A percentile compares a stretch with the other conserved stretches of the same genome.
Evolutionary conservation across 2,888 invertebrate genomes (phyloP).

Genomic region (Agrenia bidenticulata): DNA sequence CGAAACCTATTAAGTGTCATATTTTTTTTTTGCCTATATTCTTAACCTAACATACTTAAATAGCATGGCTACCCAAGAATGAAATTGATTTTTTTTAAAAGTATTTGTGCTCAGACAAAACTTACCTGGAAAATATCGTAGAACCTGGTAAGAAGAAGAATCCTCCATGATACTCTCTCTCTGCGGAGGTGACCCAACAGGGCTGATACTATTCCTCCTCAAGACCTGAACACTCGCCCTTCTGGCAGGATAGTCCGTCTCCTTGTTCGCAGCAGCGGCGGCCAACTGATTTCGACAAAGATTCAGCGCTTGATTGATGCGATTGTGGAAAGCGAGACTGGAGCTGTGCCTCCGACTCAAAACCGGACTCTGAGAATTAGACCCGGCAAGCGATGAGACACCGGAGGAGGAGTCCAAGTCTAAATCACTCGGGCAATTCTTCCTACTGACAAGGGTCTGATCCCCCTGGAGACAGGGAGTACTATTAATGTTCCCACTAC

Average conservation of each 20-base stretch:
- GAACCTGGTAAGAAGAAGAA: conserved; percentile 39
- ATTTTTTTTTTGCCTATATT: no score
- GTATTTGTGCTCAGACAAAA: no score
- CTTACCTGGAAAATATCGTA: conserved; percentile 42
- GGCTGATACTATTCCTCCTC: conserved; percentile 22
- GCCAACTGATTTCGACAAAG: conserved; percentile 27
- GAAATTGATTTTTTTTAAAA: no score
- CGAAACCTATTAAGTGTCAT: no score
- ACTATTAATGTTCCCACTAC: conserved; percentile 7
- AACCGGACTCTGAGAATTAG: conserved; percentile 20
- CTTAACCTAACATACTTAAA: no score
- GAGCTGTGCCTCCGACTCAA: conserved; percentile 14
- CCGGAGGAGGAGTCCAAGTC: conserved; percentile 24
- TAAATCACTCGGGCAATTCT: conserved; percentile 6
- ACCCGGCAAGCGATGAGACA: conserved; percentile 18
- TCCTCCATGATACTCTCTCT: conserved; percentile 35
- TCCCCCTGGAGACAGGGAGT: no score
- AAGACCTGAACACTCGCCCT: conserved; percentile 37
- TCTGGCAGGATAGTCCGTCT: conserved; percentile 8
- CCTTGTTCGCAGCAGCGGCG: conserved; percentile 2
- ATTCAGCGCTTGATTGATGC: conserved; percentile 34
- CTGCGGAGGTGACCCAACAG: conserved; percentile 12
- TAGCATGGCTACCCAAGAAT: no score
- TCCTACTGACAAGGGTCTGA: no score
- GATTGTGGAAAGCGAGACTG: conserved; percentile 30